Evolutionary conservation across 2,888 invertebrate species (phyloP), one percentile per base, ranked within the genome.

Genomic region (Crematogaster levior): DNA sequence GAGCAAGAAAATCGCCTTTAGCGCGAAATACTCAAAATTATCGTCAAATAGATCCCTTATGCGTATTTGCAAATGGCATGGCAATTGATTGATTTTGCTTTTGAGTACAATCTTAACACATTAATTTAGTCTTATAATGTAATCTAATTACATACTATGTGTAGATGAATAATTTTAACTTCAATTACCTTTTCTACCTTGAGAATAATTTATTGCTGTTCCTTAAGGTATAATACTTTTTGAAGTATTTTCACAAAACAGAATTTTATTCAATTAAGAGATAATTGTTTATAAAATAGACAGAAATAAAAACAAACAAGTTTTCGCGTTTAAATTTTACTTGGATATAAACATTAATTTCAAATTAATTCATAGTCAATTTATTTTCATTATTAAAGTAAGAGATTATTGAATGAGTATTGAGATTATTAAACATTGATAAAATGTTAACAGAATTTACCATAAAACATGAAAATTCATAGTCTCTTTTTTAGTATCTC

Each of bases 81-180:
- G 9, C 27, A 66, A 56, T 66, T 37, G 27, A 77, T 56, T 53
- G 21, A 37, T 12, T 56, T 0, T 21, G 21, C 43, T 53, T 65
- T 30, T 43, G 21, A 66, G 4, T n/a, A 18, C 9, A 27, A 40
- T 65, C n/a, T 53, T 75, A 4, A n/a, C n/a, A 53, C 37, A 15
- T 40, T 51, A 51, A 75, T 73, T 75, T 51, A 51, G 4, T 75
- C 12, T 46, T 7, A 37, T 43, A 40, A 30, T 15, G 58, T 15
- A 58, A 18, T 40, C 6, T 10, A 3, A 15, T 24, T 53, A 18
- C 10, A 6, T 15, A 40, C 5, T 7, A 30, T 10, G 10, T 34
- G 30, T 10, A 15, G 7, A n/a, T 27, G 3, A 3, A 43, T 24
- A 53, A 34, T 70, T 68, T 51, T 9, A 21, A 10, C 10, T 34